phyloP scores from a whole-genome alignment of 1,140 invertebrate genomes.

The Reticulitermes speratus region DNA sequence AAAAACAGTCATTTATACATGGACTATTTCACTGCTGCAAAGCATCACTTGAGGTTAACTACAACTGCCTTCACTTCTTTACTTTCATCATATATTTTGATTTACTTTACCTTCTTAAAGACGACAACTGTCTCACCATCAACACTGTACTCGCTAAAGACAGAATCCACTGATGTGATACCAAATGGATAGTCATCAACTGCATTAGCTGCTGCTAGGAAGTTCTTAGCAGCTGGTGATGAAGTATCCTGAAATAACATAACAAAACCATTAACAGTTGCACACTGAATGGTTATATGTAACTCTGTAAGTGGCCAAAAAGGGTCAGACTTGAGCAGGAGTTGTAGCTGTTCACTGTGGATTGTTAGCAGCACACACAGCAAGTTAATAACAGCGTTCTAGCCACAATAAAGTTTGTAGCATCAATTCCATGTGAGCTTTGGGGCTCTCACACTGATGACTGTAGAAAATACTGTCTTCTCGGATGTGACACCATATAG shows the following conservation, averaged over 20 bases:
- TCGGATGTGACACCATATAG: no score
- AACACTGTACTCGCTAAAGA: slow-evolving; percentile 74
- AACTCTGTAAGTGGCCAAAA: no score
- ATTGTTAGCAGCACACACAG: no score
- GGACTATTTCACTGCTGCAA: background rate
- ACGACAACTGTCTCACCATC: slow-evolving; percentile 74
- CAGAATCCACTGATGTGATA: slow-evolving; percentile 73
- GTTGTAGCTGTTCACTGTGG: no score
- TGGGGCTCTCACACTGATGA: no score
- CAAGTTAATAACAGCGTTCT: no score
- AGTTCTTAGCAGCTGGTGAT: slow-evolving; percentile 78
- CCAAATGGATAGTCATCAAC: slow-evolving; percentile 90
- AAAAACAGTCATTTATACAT: no score
- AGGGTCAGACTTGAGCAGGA: no score
- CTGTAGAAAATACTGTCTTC: no score
- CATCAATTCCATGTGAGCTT: no score
- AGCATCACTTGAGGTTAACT: background rate
- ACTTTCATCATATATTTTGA: slow-evolving; percentile 19
- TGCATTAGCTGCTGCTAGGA: slow-evolving; percentile 72
- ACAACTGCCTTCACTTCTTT: background rate
- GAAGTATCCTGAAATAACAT: slow-evolving; percentile 60
- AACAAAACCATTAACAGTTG: background rate
- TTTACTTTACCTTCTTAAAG: slow-evolving; percentile 79
- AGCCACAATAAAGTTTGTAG: no score
- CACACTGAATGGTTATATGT: no score